Evolutionary conservation across 2,888 invertebrate genomes (phyloP), one percentile per base, ranked within the genome.

Genomic region (Thelaira solivaga): DNA sequence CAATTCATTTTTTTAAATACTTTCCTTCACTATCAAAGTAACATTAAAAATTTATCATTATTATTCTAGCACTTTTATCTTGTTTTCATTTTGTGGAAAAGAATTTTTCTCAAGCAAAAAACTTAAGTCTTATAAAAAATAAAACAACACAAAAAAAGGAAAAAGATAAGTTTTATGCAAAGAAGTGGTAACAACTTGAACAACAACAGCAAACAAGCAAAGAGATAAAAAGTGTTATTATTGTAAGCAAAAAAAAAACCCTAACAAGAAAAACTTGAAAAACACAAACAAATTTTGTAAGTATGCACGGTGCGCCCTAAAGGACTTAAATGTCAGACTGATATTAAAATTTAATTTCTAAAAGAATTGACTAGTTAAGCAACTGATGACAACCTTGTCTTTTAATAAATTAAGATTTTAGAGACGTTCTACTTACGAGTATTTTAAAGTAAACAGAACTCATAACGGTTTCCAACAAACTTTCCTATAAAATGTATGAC

Each of bases 301-400:
- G 36, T 55, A 36, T 72, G 36, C 47, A 18, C 13, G 61, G 72
- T 77, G 67, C 31, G 31, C 34, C 34, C 34, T 59, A 67, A 67
- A 68, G 62, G 72, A 57, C 43, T 64, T 36, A 57, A 43, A 57
- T 68, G 47, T 59, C 49, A 57, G 4, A 34, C 47, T 43, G n/a
- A 49, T 41, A 22, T 13, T 47, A 22, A 55, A 64, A 41, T 47
- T 20, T 13, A 0, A 16, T 36, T 26, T 16, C 11, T 18, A 29
- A 11, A 41, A 61, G 22, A 24, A 26, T 22, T 24, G 47, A 7
- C n/a, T n/a, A n/a, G 13, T 6, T 53, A 6, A 11, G 7, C 2
- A 22, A 45, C 18, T 43, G 18, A 5, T 3, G 2, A 11, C 20
- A 45, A n/a, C 10, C 2, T n/a, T 2, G n/a, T 34, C n/a, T n/a